Conservation (phyloP, 2,797 vertebrate species). For the Cygnus olor region DNA sequence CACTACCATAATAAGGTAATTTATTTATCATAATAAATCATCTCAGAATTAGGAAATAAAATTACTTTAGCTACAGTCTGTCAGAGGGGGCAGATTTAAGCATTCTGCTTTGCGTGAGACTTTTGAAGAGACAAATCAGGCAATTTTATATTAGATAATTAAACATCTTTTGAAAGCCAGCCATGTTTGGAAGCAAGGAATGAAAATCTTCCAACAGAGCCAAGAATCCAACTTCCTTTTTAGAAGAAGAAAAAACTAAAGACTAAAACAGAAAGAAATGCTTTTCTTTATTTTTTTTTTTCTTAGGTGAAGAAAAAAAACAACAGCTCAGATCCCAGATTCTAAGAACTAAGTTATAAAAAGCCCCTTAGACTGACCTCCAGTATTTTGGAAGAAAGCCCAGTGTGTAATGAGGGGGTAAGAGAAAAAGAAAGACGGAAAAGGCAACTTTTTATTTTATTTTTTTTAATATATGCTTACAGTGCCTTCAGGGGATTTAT, state of each 20-base stretch:
- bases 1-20: background rate
- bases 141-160: slow-evolving; percentile 26
- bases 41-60: slow-evolving; percentile 32
- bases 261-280: background rate
- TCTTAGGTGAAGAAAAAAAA: background rate
- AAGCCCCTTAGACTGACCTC: slow-evolving; percentile 3
- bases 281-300: background rate
- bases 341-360: slow-evolving; percentile 17
- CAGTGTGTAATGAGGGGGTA: slow-evolving; percentile 21
- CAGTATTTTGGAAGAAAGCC: slow-evolving; percentile 8
- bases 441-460: background rate
- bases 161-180: slow-evolving; percentile 10
- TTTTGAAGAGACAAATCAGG: background rate
- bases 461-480: background rate
- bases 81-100: background rate
- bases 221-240: background rate
- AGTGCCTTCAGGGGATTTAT: slow-evolving; percentile 45
- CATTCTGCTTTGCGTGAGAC: background rate
- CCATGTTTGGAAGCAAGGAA: background rate
- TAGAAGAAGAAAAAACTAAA: background rate
- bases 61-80: background rate
- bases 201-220: background rate
- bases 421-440: background rate
- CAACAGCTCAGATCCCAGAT: background rate
- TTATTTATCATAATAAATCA: slow-evolving; percentile 40